phyloP scores from a whole-genome alignment of 2,797 vertebrate species.

The Spinus olivaceus region DNA sequence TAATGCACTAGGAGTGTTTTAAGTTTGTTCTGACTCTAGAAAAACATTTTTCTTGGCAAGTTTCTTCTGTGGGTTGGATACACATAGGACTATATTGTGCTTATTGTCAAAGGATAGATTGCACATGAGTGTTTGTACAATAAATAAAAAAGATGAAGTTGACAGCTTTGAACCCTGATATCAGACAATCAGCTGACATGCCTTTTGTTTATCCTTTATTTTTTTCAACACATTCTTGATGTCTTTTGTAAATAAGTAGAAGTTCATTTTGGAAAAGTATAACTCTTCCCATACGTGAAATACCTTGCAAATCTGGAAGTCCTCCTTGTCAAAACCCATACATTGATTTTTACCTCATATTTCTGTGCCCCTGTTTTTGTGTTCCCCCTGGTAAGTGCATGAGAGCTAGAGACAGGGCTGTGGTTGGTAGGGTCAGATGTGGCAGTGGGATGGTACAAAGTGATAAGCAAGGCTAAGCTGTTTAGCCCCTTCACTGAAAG shows the following conservation, averaged over 20 bases:
- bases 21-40: not conserved
- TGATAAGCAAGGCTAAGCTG: not conserved
- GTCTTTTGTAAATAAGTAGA: not conserved
- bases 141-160: not conserved
- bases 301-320: not conserved
- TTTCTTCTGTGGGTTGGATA: not conserved
- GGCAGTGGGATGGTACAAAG: not conserved
- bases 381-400: not conserved
- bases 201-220: not conserved
- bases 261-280: not conserved
- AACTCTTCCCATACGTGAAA: not conserved
- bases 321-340: not conserved
- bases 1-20: not conserved
- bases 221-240: not conserved
- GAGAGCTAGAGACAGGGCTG: not conserved
- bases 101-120: not conserved
- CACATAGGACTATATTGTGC: rapidly evolving
- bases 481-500: constrained; percentile 49
- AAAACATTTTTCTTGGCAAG: not conserved
- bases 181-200: not conserved
- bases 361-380: not conserved
- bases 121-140: not conserved
- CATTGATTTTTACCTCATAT: not conserved
- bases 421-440: not conserved
- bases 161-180: not conserved